Evolutionary conservation across 2,113 vertebrate genomes (phyloP), one percentile per base, ranked within the genome.

Genomic region (Brachirus orientalis): DNA sequence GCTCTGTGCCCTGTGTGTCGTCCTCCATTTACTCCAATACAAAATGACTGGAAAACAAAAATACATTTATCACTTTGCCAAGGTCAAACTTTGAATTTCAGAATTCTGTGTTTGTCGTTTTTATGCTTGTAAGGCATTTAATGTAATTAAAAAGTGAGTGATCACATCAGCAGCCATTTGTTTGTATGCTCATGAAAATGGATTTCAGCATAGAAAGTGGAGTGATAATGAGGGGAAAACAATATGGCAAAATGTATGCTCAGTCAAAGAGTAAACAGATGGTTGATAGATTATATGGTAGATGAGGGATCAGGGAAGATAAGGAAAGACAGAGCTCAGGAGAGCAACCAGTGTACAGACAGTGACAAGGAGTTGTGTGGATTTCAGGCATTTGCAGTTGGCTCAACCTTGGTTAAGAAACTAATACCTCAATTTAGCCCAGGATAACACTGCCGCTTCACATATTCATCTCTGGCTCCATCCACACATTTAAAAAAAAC

Each of bases 321-420:
- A 38, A 40, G n/a, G 17, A 66, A 68, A 67, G 28, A 56, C 40
- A 56, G 44, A 52, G 60, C 46, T 45, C 45, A 68, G 18, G 43
- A 54, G 56, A 52, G 61, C 36, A 18, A 56, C 50, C 33, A 63
- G 46, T 55, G 37, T 56, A 64, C 50, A 12, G 57, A 62, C 53
- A 77, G 65, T 69, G 77, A 71, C n/a, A 20, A 63, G 55, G 52
- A 79, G 75, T 53, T 79, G 66, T 61, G 59, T 79, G 81, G 84
- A 87, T 89, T 88, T 86, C 59, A 70, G 84, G 65, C 44, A 58
- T 89, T 89, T 85, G 77, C 82, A 84, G 72, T 67, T 35, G 75
- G 69, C 86, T 87, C 81, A 91, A 74, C 65, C 61, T 71, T 78
- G 76, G 69, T 89, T 90, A 86, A 83, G 73, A 83, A 87, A 86